phyloP scores from a whole-genome alignment of 1,140 invertebrate species.

The Platyscapa corneri region DNA sequence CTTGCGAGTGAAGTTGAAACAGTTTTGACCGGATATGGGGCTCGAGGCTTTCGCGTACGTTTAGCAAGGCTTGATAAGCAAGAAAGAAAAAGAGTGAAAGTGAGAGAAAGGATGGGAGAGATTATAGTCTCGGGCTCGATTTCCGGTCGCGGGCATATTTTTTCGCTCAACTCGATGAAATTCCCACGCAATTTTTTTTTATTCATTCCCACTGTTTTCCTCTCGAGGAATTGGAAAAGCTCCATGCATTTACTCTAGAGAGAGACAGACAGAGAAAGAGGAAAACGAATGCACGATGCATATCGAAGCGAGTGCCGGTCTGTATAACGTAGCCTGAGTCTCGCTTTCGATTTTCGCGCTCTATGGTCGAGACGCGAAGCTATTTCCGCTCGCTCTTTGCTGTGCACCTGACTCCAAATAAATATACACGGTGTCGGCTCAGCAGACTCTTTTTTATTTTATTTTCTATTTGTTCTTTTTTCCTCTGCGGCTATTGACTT shows the following conservation, averaged over 20 bases:
- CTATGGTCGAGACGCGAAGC: conserved; percentile 47
- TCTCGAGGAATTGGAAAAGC: conserved; percentile 24
- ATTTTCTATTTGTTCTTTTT: not conserved
- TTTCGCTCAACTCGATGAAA: conserved; percentile 48
- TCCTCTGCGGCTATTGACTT: conserved; percentile 45
- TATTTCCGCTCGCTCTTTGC: conserved; percentile 43
- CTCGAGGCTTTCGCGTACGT: not conserved
- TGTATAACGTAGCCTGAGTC: not conserved
- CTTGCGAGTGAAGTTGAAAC: not conserved
- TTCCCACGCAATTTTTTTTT: conserved; percentile 14
- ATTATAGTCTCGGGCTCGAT: conserved; percentile 54
- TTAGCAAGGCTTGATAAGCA: not conserved
- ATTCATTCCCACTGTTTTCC: not conserved
- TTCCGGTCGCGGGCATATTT: conserved; percentile 62
- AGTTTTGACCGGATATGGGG: conserved; percentile 17
- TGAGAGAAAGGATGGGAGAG: not conserved
- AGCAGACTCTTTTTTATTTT: not conserved
- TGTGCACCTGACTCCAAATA: conserved; percentile 38
- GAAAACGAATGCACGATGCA: conserved; percentile 48
- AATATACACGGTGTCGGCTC: conserved; percentile 24
- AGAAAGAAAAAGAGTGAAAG: not conserved
- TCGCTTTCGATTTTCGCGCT: conserved; percentile 50
- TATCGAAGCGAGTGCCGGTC: conserved; percentile 29
- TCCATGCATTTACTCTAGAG: not conserved
- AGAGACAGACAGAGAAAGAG: not conserved